Conservation (phyloP, 2,797 vertebrate species). For the Thaleichthys pacificus region DNA sequence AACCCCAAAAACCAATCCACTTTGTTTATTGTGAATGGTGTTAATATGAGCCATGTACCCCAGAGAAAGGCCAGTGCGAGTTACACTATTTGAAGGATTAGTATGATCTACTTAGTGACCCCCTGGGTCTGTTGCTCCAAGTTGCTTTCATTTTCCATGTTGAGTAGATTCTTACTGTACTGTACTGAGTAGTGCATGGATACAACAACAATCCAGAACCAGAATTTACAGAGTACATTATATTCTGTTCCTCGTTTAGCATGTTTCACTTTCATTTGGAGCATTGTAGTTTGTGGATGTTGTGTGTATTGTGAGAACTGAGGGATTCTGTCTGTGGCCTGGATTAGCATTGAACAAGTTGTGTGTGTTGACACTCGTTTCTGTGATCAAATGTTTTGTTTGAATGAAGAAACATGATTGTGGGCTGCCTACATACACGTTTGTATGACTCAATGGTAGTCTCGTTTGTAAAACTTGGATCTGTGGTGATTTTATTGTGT, state of each 20-base stretch:
- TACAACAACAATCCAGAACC: neutral
- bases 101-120: slow-evolving; percentile 76
- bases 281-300: neutral
- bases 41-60: neutral
- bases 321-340: neutral
- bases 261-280: neutral
- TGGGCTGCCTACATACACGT: slow-evolving; percentile 7
- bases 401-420: neutral
- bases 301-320: neutral
- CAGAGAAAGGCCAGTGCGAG: slow-evolving; percentile 1
- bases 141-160: slow-evolving; percentile 72
- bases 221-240: neutral
- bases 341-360: slow-evolving; percentile 2
- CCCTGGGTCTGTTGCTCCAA: slow-evolving; percentile 75
- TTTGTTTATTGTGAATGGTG: neutral
- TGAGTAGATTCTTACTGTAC: slow-evolving; percentile 72
- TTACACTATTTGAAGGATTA: slow-evolving; percentile 74
- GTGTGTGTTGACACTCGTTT: neutral
- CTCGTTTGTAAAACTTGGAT: neutral
- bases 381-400: neutral
- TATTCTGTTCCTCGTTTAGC: neutral
- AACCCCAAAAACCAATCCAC: neutral
- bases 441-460: slow-evolving; percentile 37
- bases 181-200: slow-evolving; percentile 36
- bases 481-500: slow-evolving; percentile 24